Conservation (phyloP, 2,113 vertebrate genomes). For the Pionites leucogaster region DNA sequence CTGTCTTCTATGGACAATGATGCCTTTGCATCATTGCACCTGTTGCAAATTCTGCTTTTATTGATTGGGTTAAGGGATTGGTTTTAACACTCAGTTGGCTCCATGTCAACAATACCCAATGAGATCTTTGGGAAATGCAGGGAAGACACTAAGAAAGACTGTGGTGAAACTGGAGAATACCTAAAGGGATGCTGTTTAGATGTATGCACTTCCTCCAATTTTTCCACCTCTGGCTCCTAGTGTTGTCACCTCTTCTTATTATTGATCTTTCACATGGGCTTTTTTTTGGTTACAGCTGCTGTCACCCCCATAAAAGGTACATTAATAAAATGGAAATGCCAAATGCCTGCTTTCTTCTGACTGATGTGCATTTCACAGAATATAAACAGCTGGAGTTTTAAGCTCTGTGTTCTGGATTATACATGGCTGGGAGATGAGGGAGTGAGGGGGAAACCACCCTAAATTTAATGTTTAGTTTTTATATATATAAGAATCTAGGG, state of each 20-base stretch:
- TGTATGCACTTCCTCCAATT: neutral
- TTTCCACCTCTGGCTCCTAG: neutral
- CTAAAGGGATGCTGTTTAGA: neutral
- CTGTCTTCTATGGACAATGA: neutral
- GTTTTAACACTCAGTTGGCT: neutral
- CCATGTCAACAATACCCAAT: neutral
- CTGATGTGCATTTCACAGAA: neutral
- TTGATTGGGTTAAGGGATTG: neutral
- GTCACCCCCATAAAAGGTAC: neutral
- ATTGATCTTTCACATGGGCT: neutral
- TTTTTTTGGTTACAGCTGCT: neutral
- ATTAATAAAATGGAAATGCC: neutral
- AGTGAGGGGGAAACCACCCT: neutral
- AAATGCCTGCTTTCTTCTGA: neutral
- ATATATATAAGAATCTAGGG: neutral
- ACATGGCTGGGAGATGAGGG: neutral
- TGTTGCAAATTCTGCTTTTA: constrained; percentile 28
- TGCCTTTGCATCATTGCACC: neutral
- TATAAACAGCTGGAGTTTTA: neutral
- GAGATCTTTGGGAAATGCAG: neutral
- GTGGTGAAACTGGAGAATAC: constrained; percentile 39
- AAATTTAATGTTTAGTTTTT: neutral
- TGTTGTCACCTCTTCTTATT: neutral
- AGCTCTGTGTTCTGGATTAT: neutral
- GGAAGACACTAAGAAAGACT: neutral